phyloP scores from a whole-genome alignment of 2,888 invertebrate genomes.

The Cataglyphis cursor region DNA sequence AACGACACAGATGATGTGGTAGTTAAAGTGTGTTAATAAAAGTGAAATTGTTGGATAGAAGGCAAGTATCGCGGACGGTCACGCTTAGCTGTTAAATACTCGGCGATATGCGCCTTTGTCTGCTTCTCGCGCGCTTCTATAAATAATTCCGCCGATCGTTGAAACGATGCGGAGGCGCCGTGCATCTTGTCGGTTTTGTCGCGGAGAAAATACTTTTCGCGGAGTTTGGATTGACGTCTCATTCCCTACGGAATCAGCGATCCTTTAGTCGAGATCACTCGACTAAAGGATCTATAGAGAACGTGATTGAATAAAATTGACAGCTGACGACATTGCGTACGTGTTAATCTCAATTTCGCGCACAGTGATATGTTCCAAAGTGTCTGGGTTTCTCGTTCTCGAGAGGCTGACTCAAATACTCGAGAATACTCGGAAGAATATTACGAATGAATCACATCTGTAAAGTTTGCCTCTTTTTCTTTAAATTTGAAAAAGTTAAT shows the following conservation, averaged over 20 bases:
- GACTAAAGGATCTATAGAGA: background rate
- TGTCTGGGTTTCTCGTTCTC: background rate
- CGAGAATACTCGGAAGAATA: background rate
- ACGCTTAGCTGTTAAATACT: conserved; percentile 7
- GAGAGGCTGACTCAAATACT: background rate
- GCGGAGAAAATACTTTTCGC: background rate
- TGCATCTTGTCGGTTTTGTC: background rate
- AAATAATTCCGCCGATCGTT: conserved; percentile 72
- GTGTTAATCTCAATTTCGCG: background rate
- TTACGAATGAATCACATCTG: background rate
- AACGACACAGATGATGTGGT: background rate
- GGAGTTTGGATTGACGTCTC: background rate
- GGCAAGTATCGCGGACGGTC: background rate
- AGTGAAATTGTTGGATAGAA: background rate
- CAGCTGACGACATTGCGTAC: background rate
- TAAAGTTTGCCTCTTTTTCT: background rate
- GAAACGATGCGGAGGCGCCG: conserved; percentile 24
- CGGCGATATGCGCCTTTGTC: conserved; percentile 60
- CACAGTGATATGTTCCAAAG: background rate
- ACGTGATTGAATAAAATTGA: background rate
- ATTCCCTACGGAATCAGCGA: background rate
- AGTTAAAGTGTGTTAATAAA: background rate
- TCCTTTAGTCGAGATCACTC: background rate
- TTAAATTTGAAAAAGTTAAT: too few species aligned
- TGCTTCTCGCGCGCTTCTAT: conserved; percentile 69